These are phyloP conservation scores for Ophiothrix spiculata DNA, from an alignment of 35 echinoderm and acorn worm genomes.

Conservation along the genomic window DNA sequence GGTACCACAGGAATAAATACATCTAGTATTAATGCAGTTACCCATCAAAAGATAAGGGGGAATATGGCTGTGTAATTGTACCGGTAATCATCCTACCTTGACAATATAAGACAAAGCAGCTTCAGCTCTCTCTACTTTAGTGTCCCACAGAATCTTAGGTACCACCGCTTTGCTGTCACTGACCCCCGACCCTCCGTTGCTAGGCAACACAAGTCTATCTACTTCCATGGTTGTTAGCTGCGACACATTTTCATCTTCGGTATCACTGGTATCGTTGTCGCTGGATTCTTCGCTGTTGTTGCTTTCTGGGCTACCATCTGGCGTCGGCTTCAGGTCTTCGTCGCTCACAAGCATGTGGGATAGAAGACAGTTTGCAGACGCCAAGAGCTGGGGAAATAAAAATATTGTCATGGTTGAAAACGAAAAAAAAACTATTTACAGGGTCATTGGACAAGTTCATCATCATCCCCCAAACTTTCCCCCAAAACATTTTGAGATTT, in stretches of 20 bases:
- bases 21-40: too few relatives aligned
- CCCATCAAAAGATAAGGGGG: too few relatives aligned
- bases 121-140: constrained; percentile 46
- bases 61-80: too few relatives aligned
- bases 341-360: constrained; percentile 62
- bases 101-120: constrained; percentile 45
- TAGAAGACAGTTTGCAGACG: constrained; percentile 62
- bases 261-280: constrained; percentile 19
- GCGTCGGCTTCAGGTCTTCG: not conserved
- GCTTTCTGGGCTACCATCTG: not conserved
- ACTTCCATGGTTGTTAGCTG: constrained; percentile 13
- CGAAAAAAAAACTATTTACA: too few relatives aligned
- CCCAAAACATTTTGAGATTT: too few relatives aligned
- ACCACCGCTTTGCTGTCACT: not conserved
- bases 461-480: too few relatives aligned
- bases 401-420: too few relatives aligned
- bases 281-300: constrained; percentile 3
- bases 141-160: constrained; percentile 10
- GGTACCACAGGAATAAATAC: too few relatives aligned
- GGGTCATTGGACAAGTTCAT: too few relatives aligned
- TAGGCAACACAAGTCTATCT: constrained; percentile 21
- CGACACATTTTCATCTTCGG: constrained; percentile 12
- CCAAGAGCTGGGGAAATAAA: constrained; percentile 54
- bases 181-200: constrained; percentile 6
- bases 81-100: constrained; percentile 46